Base-by-base conservation (phyloP, 2,797 vertebrate species). In the Hybognathus amarus region DNA sequence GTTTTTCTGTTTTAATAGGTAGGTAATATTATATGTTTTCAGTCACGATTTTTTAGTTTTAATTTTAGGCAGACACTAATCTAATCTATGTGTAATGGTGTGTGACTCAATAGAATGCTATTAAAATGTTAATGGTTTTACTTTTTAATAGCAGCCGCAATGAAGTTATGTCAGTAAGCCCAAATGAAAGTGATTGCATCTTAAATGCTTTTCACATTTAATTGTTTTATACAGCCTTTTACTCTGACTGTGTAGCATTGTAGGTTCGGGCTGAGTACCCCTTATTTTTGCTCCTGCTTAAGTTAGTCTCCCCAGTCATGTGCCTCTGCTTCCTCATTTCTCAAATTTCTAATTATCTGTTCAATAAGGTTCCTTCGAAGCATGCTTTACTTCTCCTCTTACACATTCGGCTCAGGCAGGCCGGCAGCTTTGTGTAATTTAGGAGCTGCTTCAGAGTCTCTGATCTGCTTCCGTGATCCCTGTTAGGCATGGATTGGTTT, bases 391-490 rank as follows among this genome's bases (percentile, higher is more conserved):
- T 38, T 80, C 68, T 66, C 40, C 17, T 13, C 73, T 50, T 86
- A 82, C 77, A 81, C 79, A 88, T 88, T 86, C 77, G 24, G 83
- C 83, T 83, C 83, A 81, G 86, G 68, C 80, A 56, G 71, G 30
- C 54, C 38, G 68, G 30, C 77, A 63, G 74, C 86, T 87, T 83
- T 87, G 83, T 83, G 87, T 78, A 86, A 82, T 88, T 88, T 85
- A 78, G 85, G 70, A 86, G 42, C 84, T 77, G 74, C 78, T 82
- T 75, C 52, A 63, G 54, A 74, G 59, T 71, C 77, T 86, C 77
- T 86, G 83, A 86, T 88, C 82, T 77, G 73, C 74, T 70, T 64
- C 79, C 82, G 78, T 36, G 80, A 75, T 80, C 69, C 85, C 87
- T 50, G 63, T 85, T 88, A 88, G 71, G 52, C 71, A 83, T 42